Conservation (phyloP, 2,888 invertebrate genomes). For the Mythimna ferrago region DNA sequence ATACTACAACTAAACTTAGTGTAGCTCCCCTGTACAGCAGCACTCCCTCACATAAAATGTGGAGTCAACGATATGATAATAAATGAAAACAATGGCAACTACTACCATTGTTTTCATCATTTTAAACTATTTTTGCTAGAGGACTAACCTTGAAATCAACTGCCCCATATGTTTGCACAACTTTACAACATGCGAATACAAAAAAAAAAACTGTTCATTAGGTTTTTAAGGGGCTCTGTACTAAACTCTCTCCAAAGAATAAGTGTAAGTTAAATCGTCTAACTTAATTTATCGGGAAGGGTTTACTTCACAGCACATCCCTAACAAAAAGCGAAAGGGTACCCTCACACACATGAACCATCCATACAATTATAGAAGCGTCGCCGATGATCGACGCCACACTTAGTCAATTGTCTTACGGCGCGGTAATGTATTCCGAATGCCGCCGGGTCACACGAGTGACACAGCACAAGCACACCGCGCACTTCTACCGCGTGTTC, state of each 20-base stretch:
- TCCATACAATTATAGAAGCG: slow-evolving; percentile 55
- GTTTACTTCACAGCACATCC: background rate
- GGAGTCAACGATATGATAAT: too few relatives aligned
- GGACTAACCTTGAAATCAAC: too few relatives aligned
- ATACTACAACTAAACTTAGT: too few relatives aligned
- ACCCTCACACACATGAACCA: slow-evolving; percentile 37
- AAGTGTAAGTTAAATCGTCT: background rate
- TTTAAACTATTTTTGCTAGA: too few relatives aligned
- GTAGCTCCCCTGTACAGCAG: too few relatives aligned
- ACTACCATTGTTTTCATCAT: too few relatives aligned
- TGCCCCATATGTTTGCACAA: too few relatives aligned
- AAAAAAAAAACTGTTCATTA: too few relatives aligned
- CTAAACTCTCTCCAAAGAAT: background rate
- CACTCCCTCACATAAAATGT: too few relatives aligned
- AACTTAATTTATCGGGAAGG: background rate
- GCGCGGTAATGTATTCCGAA: slow-evolving; percentile 82
- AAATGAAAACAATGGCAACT: too few relatives aligned
- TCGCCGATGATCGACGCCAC: slow-evolving; percentile 64
- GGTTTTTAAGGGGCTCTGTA: too few relatives aligned
- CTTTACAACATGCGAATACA: too few relatives aligned
- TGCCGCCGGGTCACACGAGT: slow-evolving; percentile 80
- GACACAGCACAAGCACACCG: slow-evolving; percentile 76
- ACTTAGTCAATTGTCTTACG: slow-evolving; percentile 75
- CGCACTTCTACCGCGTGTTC: slow-evolving; percentile 59
- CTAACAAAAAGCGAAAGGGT: slow-evolving; percentile 23